These are phyloP conservation scores for Etheostoma cragini DNA, from an alignment of 2,113 vertebrate species.

Conservation along the genomic window DNA sequence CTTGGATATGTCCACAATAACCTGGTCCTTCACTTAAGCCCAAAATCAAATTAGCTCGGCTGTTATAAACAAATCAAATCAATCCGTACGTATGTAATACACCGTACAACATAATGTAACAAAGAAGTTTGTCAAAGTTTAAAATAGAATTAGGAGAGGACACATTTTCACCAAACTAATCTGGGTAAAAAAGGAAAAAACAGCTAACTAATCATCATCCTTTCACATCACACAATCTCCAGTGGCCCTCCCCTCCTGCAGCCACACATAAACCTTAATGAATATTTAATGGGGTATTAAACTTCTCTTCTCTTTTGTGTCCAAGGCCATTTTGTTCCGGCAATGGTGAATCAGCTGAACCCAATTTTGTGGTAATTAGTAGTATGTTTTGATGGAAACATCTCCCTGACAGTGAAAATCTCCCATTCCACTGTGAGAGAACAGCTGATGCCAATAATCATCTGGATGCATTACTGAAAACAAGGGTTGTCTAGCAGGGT, in stretches of 20 bases:
- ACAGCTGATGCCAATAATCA: slow-evolving; percentile 16
- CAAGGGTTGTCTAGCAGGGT: background rate
- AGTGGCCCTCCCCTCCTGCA: slow-evolving; percentile 34
- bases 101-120: background rate
- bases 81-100: background rate
- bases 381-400: slow-evolving; percentile 22
- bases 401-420: slow-evolving; percentile 10
- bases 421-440: slow-evolving; percentile 4
- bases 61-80: slow-evolving; percentile 45
- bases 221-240: slow-evolving; percentile 41
- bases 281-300: slow-evolving; percentile 65
- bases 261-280: slow-evolving; percentile 56
- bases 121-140: slow-evolving; percentile 5
- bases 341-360: slow-evolving; percentile 42
- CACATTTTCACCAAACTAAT: slow-evolving; percentile 40
- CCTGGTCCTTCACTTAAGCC: slow-evolving; percentile 56
- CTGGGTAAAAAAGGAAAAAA: slow-evolving; percentile 47
- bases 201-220: slow-evolving; percentile 42
- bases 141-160: background rate
- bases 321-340: slow-evolving; percentile 41
- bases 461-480: background rate
- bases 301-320: slow-evolving; percentile 40
- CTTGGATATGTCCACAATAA: slow-evolving; percentile 58
- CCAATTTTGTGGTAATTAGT: slow-evolving; percentile 30
- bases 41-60: slow-evolving; percentile 48